phyloP scores from a whole-genome alignment of 2,113 vertebrate genomes.

The Misgurnus mizolepis region DNA sequence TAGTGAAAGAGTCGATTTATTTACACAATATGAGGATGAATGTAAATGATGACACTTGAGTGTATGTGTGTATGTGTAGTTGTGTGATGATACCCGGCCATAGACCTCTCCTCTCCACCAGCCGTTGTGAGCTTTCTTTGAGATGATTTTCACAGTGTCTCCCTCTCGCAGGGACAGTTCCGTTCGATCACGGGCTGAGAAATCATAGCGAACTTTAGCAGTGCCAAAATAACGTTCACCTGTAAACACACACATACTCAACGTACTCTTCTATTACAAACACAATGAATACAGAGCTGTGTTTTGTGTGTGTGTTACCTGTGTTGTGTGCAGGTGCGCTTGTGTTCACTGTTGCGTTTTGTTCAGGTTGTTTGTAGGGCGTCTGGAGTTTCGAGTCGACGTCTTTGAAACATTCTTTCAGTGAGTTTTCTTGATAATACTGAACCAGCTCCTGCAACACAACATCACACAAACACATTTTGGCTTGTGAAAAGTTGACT shows the following conservation, averaged over 20 bases:
- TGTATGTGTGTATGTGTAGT: neutral
- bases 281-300: constrained; percentile 8
- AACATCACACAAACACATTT: neutral
- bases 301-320: constrained; percentile 62
- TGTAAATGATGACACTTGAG: too few species aligned
- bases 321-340: constrained; percentile 57
- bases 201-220: constrained; percentile 88
- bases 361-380: constrained; percentile 85
- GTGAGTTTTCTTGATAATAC: constrained; percentile 86
- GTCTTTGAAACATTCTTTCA: constrained; percentile 89
- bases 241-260: constrained; percentile 57
- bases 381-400: constrained; percentile 82
- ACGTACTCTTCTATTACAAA: neutral
- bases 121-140: constrained; percentile 85
- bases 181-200: constrained; percentile 86
- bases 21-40: neutral
- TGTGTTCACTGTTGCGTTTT: constrained; percentile 54
- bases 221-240: constrained; percentile 77
- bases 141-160: constrained; percentile 89
- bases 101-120: constrained; percentile 97
- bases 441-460: constrained; percentile 82
- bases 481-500: too few species aligned
- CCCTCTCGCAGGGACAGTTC: constrained; percentile 88
- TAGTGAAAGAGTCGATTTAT: neutral
- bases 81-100: constrained; percentile 77